Evolutionary conservation across 2,113 vertebrate species (phyloP).

Genomic region (Pachyramphus minor): DNA sequence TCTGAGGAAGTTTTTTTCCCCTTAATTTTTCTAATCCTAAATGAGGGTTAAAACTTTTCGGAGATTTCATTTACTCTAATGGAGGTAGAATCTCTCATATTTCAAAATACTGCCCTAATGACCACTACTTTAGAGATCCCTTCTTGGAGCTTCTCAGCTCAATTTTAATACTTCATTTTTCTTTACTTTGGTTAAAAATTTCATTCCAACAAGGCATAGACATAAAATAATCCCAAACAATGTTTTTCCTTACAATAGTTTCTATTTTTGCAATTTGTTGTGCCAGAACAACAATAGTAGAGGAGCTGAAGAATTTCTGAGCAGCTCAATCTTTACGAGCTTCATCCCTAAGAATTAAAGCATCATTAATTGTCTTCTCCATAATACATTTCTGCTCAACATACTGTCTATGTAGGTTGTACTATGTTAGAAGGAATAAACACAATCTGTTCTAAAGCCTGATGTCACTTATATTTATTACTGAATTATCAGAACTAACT

Average conservation of each 20-base stretch:
- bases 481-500: background rate
- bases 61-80: background rate
- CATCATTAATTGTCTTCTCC: background rate
- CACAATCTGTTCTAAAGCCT: background rate
- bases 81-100: background rate
- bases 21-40: background rate
- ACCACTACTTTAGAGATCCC: background rate
- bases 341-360: background rate
- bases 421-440: background rate
- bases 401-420: background rate
- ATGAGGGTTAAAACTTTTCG: background rate
- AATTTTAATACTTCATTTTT: background rate
- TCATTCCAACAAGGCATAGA: background rate
- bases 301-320: background rate
- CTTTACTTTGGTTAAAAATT: background rate
- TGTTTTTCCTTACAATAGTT: background rate
- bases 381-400: background rate
- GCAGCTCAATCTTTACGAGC: background rate
- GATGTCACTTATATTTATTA: background rate
- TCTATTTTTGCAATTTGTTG: background rate
- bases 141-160: background rate
- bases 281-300: background rate
- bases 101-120: background rate
- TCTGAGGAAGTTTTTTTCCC: background rate
- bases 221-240: background rate